Evolutionary conservation across 1,140 invertebrate genomes (phyloP), one percentile per base, ranked within the genome.

Genomic region (Tetraneura akinire): DNA sequence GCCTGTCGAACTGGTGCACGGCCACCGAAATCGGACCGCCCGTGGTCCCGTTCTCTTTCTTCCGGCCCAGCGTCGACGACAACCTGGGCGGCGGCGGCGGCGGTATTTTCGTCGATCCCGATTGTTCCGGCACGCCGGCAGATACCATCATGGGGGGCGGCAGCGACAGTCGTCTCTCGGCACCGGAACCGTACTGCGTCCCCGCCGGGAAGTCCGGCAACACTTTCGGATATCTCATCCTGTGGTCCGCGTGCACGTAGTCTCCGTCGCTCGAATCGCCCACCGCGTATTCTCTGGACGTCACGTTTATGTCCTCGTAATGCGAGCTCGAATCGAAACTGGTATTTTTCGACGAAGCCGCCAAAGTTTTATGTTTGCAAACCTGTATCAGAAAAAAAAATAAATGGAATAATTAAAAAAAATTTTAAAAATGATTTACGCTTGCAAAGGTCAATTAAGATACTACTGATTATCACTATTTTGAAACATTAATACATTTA

Each of bases 151-250:
- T 37, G 32, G 32, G 3, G 32, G 85, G 86, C 81, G 89, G 89
- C 81, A 90, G 84, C 9, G 88, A 89, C 26, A 88, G 83, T n/a
- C 88, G 83, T 83, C 89, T 37, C 1, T 45, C 32, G 9, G 29
- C 11, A 9, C 16, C 60, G n/a, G 89, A 21, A 51, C 73, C 66
- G 23, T 21, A 23, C 68, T 51, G 78, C 32, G n/a, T n/a, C n/a
- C n/a, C n/a, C n/a, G n/a, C 64, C 45, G 90, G 90, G 82, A 90
- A 88, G 84, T 93, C 93, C 23, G 93, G 93, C 37, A 94, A 84
- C 9, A 94, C 93, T 88, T 94, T 94, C 0, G 92, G 93, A 84
- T 91, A 94, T 83, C 94, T 94, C 81, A 92, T 87, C 80, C 91
- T 87, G 85, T 92, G 91, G 8, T 93, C 91, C 83, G 91, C 91